phyloP scores from a whole-genome alignment of 2,888 invertebrate species.

The Drosophila birchii region DNA sequence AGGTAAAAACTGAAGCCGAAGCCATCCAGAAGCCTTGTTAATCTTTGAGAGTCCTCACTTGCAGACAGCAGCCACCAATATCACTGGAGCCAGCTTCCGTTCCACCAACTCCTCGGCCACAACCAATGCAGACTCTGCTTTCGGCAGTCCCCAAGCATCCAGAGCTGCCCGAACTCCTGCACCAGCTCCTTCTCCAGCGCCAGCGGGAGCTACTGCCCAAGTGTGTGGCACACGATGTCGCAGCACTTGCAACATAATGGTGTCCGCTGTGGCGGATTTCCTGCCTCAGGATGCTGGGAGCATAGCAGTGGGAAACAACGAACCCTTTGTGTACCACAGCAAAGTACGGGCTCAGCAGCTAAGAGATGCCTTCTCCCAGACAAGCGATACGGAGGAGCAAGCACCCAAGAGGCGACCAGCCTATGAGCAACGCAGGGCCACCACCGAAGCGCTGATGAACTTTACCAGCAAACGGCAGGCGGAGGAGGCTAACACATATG shows the following conservation, averaged over 20 bases:
- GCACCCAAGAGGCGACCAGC: slow-evolving; percentile 62
- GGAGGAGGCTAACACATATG: slow-evolving; percentile 84
- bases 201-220: slow-evolving; percentile 55
- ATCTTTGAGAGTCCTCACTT: background rate
- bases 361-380: slow-evolving; percentile 84
- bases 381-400: slow-evolving; percentile 84
- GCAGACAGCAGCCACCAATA: slow-evolving; percentile 43
- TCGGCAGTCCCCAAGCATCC: slow-evolving; percentile 85
- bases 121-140: slow-evolving; percentile 84
- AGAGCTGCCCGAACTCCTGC: slow-evolving; percentile 26
- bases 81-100: slow-evolving; percentile 81
- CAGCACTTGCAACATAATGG: slow-evolving; percentile 89
- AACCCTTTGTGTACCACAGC: slow-evolving; percentile 83
- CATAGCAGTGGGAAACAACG: slow-evolving; percentile 56
- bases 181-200: slow-evolving; percentile 6
- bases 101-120: slow-evolving; percentile 81
- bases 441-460: slow-evolving; percentile 75
- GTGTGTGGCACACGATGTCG: slow-evolving; percentile 85
- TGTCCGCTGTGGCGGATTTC: slow-evolving; percentile 85
- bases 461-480: slow-evolving; percentile 64
- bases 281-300: slow-evolving; percentile 49
- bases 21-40: background rate
- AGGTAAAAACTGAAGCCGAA: slow-evolving; percentile 44
- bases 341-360: slow-evolving; percentile 83
- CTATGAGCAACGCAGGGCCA: slow-evolving; percentile 79